Percentiles rank a stretch among this genome's conserved stretches.
Evolutionary conservation across 2,113 vertebrate genomes (phyloP).

Genomic region (Perca fluviatilis): DNA sequence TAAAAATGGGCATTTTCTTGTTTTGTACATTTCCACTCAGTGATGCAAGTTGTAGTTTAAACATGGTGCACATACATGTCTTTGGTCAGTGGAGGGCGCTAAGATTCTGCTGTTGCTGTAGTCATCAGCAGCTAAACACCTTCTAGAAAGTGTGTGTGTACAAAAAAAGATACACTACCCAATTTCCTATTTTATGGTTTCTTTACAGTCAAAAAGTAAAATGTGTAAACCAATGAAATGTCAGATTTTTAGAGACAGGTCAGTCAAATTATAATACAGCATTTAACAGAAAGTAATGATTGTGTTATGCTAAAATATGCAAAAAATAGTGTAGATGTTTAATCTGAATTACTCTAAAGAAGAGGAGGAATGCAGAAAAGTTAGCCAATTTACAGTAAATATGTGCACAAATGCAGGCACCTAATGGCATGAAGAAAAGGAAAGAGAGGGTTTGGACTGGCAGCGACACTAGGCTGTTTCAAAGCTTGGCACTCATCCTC

Average conservation of each 20-base stretch:
- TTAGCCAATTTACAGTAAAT: background rate
- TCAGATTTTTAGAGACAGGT: background rate
- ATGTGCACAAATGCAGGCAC: background rate
- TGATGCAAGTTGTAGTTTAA: background rate
- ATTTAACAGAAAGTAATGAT: background rate
- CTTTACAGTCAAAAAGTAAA: background rate
- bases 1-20: background rate
- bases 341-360: background rate
- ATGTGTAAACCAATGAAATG: background rate
- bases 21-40: no score
- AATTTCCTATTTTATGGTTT: background rate
- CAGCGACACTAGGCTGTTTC: no score
- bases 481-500: background rate
- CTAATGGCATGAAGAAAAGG: background rate
- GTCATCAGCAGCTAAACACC: background rate
- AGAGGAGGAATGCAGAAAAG: background rate
- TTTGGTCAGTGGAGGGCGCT: constrained; percentile 35
- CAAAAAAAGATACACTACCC: background rate
- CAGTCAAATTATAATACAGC: background rate
- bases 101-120: background rate
- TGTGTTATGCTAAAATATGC: no score
- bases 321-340: background rate
- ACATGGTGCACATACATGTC: background rate
- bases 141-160: background rate
- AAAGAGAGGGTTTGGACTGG: background rate